Evolutionary conservation across 2,113 vertebrate species (phyloP).

Genomic region (Sphyrna mokarran): DNA sequence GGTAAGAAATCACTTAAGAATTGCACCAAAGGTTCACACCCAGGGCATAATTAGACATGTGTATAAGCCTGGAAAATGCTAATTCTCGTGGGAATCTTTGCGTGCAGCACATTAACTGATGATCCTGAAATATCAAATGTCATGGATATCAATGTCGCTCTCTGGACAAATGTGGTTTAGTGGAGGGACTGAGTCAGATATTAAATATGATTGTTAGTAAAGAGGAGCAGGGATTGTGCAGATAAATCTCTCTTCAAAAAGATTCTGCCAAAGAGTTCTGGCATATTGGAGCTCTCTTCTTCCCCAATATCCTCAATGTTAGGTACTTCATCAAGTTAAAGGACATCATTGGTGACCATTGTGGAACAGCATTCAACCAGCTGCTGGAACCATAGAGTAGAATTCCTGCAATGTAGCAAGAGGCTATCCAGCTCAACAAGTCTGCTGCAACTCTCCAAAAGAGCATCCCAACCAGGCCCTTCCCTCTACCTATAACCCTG

Average conservation of each 20-base stretch:
- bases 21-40: not conserved
- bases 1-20: no score
- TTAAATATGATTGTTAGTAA: not conserved
- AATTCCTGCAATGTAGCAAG: no score
- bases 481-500: no score
- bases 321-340: not conserved
- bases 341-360: not conserved
- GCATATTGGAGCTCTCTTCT: not conserved
- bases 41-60: not conserved
- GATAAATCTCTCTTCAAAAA: not conserved
- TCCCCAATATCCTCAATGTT: not conserved
- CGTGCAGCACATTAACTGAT: not conserved
- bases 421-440: no score
- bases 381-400: no score
- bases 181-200: not conserved
- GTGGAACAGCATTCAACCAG: not conserved
- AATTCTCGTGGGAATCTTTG: not conserved
- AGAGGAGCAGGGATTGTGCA: not conserved
- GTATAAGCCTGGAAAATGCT: not conserved
- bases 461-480: no score
- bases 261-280: not conserved
- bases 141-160: not conserved
- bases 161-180: not conserved
- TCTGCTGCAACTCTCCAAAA: no score
- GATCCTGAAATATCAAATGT: not conserved